Conservation (phyloP, 2,113 vertebrate species). For the Xenopus tropicalis region DNA sequence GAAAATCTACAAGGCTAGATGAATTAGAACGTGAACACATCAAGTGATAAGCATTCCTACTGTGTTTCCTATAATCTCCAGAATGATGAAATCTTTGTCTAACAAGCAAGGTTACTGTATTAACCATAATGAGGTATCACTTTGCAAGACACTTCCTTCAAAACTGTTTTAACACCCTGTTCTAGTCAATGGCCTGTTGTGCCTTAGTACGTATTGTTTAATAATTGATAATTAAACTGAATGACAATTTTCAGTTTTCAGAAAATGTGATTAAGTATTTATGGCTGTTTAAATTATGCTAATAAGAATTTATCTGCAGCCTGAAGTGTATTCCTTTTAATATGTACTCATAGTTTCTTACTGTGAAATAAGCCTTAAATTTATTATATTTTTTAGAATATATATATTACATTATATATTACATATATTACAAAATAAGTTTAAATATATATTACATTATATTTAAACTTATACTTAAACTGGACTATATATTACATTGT, state of each 20-base stretch:
- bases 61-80: neutral
- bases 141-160: neutral
- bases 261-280: slow-evolving; percentile 1
- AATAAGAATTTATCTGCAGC: slow-evolving; percentile 1
- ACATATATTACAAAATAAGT: no score
- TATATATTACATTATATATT: no score
- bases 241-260: neutral
- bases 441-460: no score
- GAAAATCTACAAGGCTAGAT: neutral
- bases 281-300: slow-evolving; percentile 8
- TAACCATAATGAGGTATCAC: slow-evolving; percentile 6
- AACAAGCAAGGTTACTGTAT: neutral
- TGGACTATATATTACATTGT: no score
- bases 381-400: neutral
- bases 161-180: neutral
- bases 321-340: neutral
- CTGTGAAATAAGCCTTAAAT: neutral
- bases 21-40: neutral
- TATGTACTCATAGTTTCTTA: neutral
- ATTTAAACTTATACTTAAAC: no score
- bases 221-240: slow-evolving; percentile 7
- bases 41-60: neutral
- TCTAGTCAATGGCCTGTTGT: neutral
- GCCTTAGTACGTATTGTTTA: neutral
- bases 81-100: slow-evolving; percentile 1